Evolutionary conservation across 1,140 invertebrate species (phyloP), one percentile per base, ranked within the genome.

Genomic region (Mesaphorura yosii): DNA sequence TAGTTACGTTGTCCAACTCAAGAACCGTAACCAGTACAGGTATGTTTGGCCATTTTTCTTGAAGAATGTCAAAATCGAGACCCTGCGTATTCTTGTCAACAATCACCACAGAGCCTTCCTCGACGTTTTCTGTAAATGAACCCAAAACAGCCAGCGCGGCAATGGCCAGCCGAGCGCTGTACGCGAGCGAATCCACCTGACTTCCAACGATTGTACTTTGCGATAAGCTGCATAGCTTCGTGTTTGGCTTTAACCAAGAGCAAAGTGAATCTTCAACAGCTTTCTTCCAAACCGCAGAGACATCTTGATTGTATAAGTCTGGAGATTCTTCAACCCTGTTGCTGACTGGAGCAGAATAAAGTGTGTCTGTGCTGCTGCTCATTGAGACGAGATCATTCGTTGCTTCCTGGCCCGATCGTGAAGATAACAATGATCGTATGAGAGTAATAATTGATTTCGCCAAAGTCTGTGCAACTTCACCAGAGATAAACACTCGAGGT

Each of bases 381-480:
- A n/a, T n/a, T n/a, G 17, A 17, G 34, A 12, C 17, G 34, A 37
- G 12, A 37, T 37, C 17, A 37, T 12, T 12, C 12, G 34, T 37
- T 37, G 34, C 12, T 12, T 12, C 17, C 12, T 12, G 34, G 17
- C 12, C 34, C 12, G 34, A 12, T 46, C 12, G 10, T 10, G 64
- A 64, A 6, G 62, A 59, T 27, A 71, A 52, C 7, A 72, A 58
- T 48, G 67, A 60, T 48, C 70, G 67, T 1, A 72, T 57, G 6
- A 72, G 58, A 6, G 64, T 65, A 23, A 72, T 70, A 27, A 72
- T 66, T 57, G 71, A 69, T 1, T 66, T 66, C 23, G 70, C 69
- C 67, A 72, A 69, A 47, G 63, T 69, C 58, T 71, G 70, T 17
- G 70, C 69, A 1, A 72, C 70, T 53, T 71, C 68, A 26, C 69